These are phyloP conservation scores for Emydura subglobosa DNA, from an alignment of 2,113 vertebrate species.

Conservation along the genomic window DNA sequence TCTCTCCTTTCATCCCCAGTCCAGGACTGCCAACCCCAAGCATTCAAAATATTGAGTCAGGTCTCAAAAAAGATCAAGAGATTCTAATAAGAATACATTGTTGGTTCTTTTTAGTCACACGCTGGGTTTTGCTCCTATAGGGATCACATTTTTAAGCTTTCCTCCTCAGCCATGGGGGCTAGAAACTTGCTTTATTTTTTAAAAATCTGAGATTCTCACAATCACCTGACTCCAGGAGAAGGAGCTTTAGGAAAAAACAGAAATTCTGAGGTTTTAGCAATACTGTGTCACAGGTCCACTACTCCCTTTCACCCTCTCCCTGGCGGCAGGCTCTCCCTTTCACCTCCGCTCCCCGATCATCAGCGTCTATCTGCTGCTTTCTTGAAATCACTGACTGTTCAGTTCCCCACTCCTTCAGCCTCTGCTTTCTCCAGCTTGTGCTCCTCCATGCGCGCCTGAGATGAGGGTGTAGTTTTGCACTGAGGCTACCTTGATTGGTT, in stretches of 20 bases:
- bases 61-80: too few species aligned
- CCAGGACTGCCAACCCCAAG: background rate
- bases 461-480: background rate
- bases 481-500: background rate
- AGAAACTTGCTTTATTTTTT: background rate
- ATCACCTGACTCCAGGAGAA: background rate
- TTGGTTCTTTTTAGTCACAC: too few species aligned
- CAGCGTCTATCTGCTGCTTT: background rate
- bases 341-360: background rate
- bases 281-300: background rate
- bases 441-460: background rate
- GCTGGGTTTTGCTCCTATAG: background rate
- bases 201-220: background rate
- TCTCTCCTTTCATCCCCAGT: background rate
- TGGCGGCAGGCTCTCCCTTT: background rate
- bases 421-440: background rate
- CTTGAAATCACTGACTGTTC: background rate
- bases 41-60: background rate
- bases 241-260: too few species aligned
- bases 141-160: background rate
- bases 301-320: background rate
- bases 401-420: background rate
- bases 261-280: background rate
- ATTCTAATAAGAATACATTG: too few species aligned
- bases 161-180: background rate